Percentiles rank a stretch among this genome's conserved stretches.
These are phyloP conservation scores for Caenorhabditis sp. DNA, from an alignment of 2,888 invertebrate species.

Conservation along the genomic window DNA sequence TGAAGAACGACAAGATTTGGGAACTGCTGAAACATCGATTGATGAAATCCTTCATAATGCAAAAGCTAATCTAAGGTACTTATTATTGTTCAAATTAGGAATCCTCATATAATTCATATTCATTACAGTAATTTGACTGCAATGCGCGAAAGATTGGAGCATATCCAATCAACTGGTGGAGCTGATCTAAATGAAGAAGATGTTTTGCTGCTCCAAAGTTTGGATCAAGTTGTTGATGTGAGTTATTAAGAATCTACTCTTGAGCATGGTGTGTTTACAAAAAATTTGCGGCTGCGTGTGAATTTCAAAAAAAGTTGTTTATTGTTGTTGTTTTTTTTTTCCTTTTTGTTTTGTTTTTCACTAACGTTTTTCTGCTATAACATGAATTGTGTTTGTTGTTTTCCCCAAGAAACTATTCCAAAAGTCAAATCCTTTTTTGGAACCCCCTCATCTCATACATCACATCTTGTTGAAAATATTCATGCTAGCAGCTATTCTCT, in stretches of 20 bases:
- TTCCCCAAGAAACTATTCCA: too few relatives aligned
- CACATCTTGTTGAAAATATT: too few relatives aligned
- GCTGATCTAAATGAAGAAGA: slow-evolving; percentile 37
- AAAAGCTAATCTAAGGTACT: slow-evolving; percentile 18
- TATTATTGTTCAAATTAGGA: neutral
- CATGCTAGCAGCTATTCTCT: neutral
- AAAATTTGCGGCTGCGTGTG: too few relatives aligned
- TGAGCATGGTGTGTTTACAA: too few relatives aligned
- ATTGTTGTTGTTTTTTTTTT: slow-evolving; percentile 6
- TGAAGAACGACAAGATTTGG: neutral
- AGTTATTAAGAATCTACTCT: slow-evolving; percentile 1
- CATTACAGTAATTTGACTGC: slow-evolving; percentile 51
- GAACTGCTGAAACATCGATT: slow-evolving; percentile 23
- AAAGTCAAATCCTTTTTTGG: too few relatives aligned
- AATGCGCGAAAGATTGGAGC: slow-evolving; percentile 55
- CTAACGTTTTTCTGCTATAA: too few relatives aligned
- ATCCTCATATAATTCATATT: too few relatives aligned
- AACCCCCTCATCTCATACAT: too few relatives aligned
- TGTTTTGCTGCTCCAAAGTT: slow-evolving; percentile 19
- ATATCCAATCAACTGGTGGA: slow-evolving; percentile 42
- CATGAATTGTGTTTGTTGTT: too few relatives aligned
- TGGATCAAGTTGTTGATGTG: slow-evolving; percentile 19
- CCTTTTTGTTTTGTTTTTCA: neutral
- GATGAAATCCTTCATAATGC: slow-evolving; percentile 35
- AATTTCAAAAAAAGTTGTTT: neutral